Base-by-base conservation (phyloP, 2,888 invertebrate genomes). In the Platycheirus albimanus region DNA sequence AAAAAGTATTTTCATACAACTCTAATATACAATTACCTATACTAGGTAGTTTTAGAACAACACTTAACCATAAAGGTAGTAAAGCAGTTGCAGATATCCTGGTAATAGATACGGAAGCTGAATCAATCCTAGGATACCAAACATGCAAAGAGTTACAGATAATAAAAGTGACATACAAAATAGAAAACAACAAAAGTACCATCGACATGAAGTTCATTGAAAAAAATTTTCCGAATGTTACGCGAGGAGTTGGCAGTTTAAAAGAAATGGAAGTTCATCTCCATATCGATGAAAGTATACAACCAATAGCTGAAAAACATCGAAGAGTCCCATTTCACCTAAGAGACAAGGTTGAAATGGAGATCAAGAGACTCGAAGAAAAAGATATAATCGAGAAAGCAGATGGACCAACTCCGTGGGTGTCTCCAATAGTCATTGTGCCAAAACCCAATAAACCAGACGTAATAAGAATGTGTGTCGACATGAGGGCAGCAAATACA, bases 401-500 rank as follows among this genome's bases (percentile, higher is more conserved):
- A n/a, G n/a, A n/a, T n/a, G n/a, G n/a, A n/a, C n/a, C n/a, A n/a
- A n/a, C n/a, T n/a, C n/a, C n/a, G n/a, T n/a, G n/a, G n/a, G n/a
- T n/a, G n/a, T n/a, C n/a, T n/a, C n/a, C n/a, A n/a, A n/a, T n/a
- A n/a, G n/a, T n/a, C n/a, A n/a, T n/a, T n/a, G n/a, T n/a, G n/a
- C n/a, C n/a, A n/a, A n/a, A n/a, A n/a, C n/a, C n/a, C 28, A 52
- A 30, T 30, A 52, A 52, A 33, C 28, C 51, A 3, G 30, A 52
- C 1, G 33, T n/a, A 2, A 52, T 52, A 8, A n/a, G 51, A 13
- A 30, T 52, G 30, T 52, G 49, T 30, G 52, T 52, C 2, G 52
- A 28, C 30, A 30, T 52, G 52, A 52, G 33, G 15, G 49, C 24
- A 8, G 49, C 49, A 3, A 49, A 49, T 13, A 49, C 49, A 4